Base-by-base conservation (phyloP, 2,888 invertebrate genomes). In the Pseudoips prasinana region DNA sequence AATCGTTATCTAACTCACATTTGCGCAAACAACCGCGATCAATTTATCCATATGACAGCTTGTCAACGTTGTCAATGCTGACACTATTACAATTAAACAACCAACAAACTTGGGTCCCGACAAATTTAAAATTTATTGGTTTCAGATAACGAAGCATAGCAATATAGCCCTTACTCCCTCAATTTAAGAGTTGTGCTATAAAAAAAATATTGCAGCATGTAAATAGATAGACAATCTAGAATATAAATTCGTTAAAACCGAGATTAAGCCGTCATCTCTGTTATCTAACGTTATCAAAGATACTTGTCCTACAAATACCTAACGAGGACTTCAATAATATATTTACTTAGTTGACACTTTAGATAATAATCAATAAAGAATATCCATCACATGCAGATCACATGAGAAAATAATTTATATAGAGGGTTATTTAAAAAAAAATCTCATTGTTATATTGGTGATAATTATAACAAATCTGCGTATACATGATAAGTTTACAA, bases 31-130 rank as follows among this genome's bases (percentile, higher is more conserved):
- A 87, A 77, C 77, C 66, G 70, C 67, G 68, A 87, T 88, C 87
- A 85, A 85, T 87, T 82, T 84, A 82, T 82, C 73, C 76, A 57
- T 70, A 55, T 83, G 87, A 87, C 87, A 87, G 75, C 64, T 65
- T 86, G 83, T 84, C 84, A 76, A 57, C 64, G 73, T 65, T 81
- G 85, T 87, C 87, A 84, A 68, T 68, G 58, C 58, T 76, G 83
- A 80, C 83, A 81, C 71, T 78, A 79, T 80, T 78, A 87, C 87
- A 87, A 88, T 87, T 88, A 88, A 86, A 79, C 77, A 86, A 85
- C 82, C 74, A 77, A 75, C 74, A 66, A 65, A 76, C 63, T 65
- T 66, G 60, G 77, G 71, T 69, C 79, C 71, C 67, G 60, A 64
- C 69, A 75, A 75, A 74, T 60, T 71, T 64, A 68, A 51, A 66